Percentiles rank a stretch among this genome's conserved stretches.
phyloP scores from a whole-genome alignment of 2,797 vertebrate species.

The Semotilus atromaculatus region DNA sequence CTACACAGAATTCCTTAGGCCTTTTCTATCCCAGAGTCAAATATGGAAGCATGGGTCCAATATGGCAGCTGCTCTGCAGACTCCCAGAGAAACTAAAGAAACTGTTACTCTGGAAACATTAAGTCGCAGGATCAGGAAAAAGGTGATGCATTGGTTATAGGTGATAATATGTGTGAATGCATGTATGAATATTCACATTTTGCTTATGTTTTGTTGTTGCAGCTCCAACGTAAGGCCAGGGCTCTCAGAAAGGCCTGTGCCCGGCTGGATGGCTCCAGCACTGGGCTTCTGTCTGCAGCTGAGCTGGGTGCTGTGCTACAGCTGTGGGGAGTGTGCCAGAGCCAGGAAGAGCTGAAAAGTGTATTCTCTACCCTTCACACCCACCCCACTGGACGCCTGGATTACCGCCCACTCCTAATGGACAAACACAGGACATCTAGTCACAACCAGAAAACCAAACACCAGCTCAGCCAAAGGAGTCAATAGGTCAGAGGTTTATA shows the following conservation, averaged over 20 bases:
- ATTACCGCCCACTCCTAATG: conserved; percentile 64
- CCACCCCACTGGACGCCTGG: conserved; percentile 59
- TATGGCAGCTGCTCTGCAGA: conserved; percentile 44
- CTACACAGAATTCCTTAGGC: conserved; percentile 62
- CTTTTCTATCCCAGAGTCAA: conserved; percentile 60
- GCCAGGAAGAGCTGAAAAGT: conserved; percentile 58
- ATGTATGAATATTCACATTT: neutral
- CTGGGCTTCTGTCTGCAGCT: conserved; percentile 56
- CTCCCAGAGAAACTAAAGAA: conserved; percentile 16
- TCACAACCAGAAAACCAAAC: conserved; percentile 33
- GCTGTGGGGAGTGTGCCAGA: conserved; percentile 59
- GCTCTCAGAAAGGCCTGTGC: conserved; percentile 62
- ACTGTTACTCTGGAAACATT: conserved; percentile 36
- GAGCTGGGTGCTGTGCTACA: conserved; percentile 63
- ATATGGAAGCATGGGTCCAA: conserved; percentile 52
- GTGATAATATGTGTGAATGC: neutral
- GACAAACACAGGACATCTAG: conserved; percentile 38
- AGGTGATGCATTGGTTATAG: conserved; percentile 39
- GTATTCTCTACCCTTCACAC: conserved; percentile 62
- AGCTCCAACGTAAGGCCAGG: conserved; percentile 60
- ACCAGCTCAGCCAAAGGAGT: conserved; percentile 28
- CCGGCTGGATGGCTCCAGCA: conserved; percentile 60
- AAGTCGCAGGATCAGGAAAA: conserved; percentile 51
- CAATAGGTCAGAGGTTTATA: conserved; percentile 40
- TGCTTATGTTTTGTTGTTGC: conserved; percentile 1